phyloP scores from a whole-genome alignment of 2,113 vertebrate genomes.

The Martes martes region DNA sequence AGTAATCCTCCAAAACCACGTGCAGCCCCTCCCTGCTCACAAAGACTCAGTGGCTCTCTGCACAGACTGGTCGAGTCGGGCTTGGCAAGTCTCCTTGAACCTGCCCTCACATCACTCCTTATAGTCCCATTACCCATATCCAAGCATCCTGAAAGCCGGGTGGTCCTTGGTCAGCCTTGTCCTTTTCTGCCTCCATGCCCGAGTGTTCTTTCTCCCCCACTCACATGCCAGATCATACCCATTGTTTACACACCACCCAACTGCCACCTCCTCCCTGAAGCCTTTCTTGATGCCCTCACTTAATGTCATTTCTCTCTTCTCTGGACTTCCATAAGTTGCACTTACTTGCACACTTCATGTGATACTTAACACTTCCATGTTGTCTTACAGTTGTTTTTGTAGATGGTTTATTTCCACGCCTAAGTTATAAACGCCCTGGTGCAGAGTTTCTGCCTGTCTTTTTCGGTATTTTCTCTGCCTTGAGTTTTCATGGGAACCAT shows the following conservation, averaged over 20 bases:
- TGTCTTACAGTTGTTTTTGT: background rate
- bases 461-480: background rate
- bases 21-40: background rate
- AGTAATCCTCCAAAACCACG: background rate
- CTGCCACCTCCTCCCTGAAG: background rate
- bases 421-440: background rate
- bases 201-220: background rate
- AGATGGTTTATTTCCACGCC: background rate
- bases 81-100: background rate
- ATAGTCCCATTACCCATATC: background rate
- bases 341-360: background rate
- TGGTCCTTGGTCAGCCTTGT: background rate
- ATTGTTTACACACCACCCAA: background rate
- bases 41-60: accelerated
- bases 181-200: background rate
- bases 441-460: background rate
- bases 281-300: background rate
- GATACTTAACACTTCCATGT: background rate
- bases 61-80: background rate
- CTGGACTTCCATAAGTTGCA: too few relatives aligned
- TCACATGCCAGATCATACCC: background rate
- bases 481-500: background rate
- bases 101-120: background rate
- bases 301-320: background rate
- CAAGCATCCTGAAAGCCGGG: background rate